Evolutionary conservation across 2,888 invertebrate genomes (phyloP).

Genomic region (Phanerotoma sp.): DNA sequence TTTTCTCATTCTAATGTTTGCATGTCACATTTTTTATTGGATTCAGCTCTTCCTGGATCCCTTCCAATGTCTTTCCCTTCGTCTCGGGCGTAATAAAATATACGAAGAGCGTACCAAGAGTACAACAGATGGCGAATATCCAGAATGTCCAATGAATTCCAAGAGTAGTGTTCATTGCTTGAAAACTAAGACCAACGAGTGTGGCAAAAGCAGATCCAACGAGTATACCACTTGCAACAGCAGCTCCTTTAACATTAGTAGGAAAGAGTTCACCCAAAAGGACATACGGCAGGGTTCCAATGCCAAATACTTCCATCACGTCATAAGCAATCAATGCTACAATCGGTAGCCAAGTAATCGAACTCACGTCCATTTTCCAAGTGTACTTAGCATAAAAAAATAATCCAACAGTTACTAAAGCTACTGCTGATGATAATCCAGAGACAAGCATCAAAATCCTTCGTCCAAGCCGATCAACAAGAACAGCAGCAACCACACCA

Average conservation of each 20-base stretch:
- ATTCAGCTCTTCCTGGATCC: constrained; percentile 57
- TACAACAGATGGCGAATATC: constrained; percentile 60
- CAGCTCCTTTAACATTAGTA: constrained; percentile 65
- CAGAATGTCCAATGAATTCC: constrained; percentile 63
- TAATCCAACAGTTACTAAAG: constrained; percentile 61
- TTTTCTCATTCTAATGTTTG: no score
- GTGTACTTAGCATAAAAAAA: constrained; percentile 62
- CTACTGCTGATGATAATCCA: constrained; percentile 61
- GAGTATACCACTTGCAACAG: constrained; percentile 66
- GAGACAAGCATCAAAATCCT: constrained; percentile 64
- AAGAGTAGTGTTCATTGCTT: constrained; percentile 60
- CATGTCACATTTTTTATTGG: constrained; percentile 17
- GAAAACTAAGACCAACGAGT: constrained; percentile 63
- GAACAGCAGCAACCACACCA: constrained; percentile 62
- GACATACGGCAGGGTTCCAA: constrained; percentile 67
- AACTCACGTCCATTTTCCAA: constrained; percentile 57
- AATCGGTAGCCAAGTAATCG: constrained; percentile 62
- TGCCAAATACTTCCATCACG: constrained; percentile 65
- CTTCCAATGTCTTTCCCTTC: constrained; percentile 64
- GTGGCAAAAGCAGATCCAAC: constrained; percentile 64
- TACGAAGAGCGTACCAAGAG: constrained; percentile 61
- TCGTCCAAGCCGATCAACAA: constrained; percentile 66
- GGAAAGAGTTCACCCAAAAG: constrained; percentile 68
- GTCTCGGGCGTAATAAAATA: constrained; percentile 63
- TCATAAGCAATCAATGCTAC: constrained; percentile 65